phyloP scores from a whole-genome alignment of 1,140 invertebrate genomes.

The Sipha flava region DNA sequence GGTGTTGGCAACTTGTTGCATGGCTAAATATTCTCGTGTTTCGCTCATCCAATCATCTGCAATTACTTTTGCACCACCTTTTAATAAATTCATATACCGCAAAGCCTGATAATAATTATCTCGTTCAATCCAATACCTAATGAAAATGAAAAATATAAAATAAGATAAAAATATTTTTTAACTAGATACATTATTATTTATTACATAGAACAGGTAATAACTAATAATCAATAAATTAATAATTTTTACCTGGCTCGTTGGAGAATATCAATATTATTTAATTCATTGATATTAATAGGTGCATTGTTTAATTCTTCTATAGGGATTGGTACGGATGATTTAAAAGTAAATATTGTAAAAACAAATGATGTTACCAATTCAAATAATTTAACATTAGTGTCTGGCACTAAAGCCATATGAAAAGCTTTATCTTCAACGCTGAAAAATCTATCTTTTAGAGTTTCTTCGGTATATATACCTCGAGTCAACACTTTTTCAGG shows the following conservation, averaged over 20 bases:
- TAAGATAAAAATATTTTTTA: not conserved
- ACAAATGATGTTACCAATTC: slow-evolving; percentile 81
- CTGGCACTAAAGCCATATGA: slow-evolving; percentile 40
- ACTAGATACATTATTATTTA: too few species aligned
- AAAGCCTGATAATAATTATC: slow-evolving; percentile 75
- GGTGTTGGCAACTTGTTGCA: slow-evolving; percentile 76
- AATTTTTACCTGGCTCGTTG: slow-evolving; percentile 63
- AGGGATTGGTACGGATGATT: slow-evolving; percentile 56
- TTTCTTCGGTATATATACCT: slow-evolving; percentile 78
- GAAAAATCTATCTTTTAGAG: slow-evolving; percentile 72
- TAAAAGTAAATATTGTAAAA: slow-evolving; percentile 63
- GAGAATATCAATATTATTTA: slow-evolving; percentile 81
- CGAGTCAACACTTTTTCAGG: slow-evolving; percentile 63
- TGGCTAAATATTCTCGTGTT: slow-evolving; percentile 71
- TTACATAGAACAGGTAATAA: too few species aligned
- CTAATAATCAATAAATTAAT: not conserved
- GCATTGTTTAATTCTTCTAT: slow-evolving; percentile 60
- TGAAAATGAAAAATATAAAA: slow-evolving; percentile 34
- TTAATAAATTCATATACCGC: slow-evolving; percentile 80
- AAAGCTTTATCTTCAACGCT: slow-evolving; percentile 49
- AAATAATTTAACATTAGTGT: slow-evolving; percentile 62
- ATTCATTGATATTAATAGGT: slow-evolving; percentile 56
- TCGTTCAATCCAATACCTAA: slow-evolving; percentile 74
- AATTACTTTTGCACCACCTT: slow-evolving; percentile 69
- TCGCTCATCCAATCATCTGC: slow-evolving; percentile 82